Base-by-base conservation (phyloP, 1,140 invertebrate species). In the Calosoma granatense region DNA sequence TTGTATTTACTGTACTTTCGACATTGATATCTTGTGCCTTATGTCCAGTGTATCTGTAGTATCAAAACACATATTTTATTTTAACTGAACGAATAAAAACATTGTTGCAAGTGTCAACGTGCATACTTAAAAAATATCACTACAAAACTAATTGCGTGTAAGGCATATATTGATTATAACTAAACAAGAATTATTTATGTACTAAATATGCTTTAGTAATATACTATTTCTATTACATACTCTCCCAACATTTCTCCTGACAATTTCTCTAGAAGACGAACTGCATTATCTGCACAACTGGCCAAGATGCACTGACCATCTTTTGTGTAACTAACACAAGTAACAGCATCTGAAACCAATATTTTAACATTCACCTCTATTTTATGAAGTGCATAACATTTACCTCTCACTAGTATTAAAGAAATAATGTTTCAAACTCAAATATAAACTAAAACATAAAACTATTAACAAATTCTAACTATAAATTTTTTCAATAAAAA, bases 221-320 rank as follows among this genome's bases (percentile, higher is more conserved):
- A 57, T 52, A 56, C 59, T 23, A 58, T 55, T 20, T 17, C 53
- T 53, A 58, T 14, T 26, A 69, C 70, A 67, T 71, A 78, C 72
- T 82, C 87, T 47, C 83, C 80, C 1, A 96, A 74, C 53, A 94
- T 70, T 72, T 94, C 87, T 26, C 92, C 92, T 17, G 81, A 82
- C 53, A 84, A 83, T 75, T 94, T 97, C 66, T 98, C 95, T 57
- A 98, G 79, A 36, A 99, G 78, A 67, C 86, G 83, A 14, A 97
- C 73, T 12, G 81, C 79, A 60, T 82, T 86, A 69, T 95, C 91
- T 14, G 88, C 79, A 63, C 90, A 90, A 66, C 88, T 87, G 1
- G 85, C 77, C 22, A 98, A 73, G 58, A 91, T 77, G 70, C 94
- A 97, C 66, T 94, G 91, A 22, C 85, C 86, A 74, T 94, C 90